These are phyloP conservation scores for Hypomecis atomaria DNA, from an alignment of 2,888 invertebrate genomes.

Conservation along the genomic window DNA sequence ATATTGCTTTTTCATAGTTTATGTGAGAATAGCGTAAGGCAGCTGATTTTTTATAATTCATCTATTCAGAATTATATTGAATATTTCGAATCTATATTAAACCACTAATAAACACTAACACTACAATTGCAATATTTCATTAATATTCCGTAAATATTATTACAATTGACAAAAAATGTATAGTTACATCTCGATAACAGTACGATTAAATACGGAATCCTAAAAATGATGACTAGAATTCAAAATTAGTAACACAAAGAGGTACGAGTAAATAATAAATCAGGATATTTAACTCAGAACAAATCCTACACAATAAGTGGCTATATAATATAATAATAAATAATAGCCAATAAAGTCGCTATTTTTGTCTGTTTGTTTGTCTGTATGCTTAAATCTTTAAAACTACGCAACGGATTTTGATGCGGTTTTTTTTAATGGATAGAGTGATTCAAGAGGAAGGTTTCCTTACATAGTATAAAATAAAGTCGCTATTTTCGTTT, in stretches of 20 bases:
- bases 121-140: constrained; percentile 10
- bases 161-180: constrained; percentile 7
- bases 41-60: not conserved
- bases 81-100: constrained; percentile 5
- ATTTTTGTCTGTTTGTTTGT: no score
- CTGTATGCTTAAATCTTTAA: no score
- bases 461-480: no score
- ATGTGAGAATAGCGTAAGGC: constrained; percentile 2
- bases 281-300: no score
- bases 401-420: no score
- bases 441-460: no score
- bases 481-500: no score
- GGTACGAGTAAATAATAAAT: no score
- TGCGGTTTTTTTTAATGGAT: no score
- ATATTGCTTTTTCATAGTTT: not conserved
- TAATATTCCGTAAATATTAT: not conserved
- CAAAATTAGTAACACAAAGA: constrained; percentile 13
- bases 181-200: not conserved
- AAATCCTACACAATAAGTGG: no score
- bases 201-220: constrained; percentile 18
- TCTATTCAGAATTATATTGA: not conserved
- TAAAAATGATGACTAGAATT: constrained; percentile 33
- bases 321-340: no score
- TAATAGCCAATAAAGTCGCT: no score
- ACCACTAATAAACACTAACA: constrained; percentile 10